phyloP scores from a whole-genome alignment of 2,113 vertebrate genomes.

The Balaenoptera acutorostrata region DNA sequence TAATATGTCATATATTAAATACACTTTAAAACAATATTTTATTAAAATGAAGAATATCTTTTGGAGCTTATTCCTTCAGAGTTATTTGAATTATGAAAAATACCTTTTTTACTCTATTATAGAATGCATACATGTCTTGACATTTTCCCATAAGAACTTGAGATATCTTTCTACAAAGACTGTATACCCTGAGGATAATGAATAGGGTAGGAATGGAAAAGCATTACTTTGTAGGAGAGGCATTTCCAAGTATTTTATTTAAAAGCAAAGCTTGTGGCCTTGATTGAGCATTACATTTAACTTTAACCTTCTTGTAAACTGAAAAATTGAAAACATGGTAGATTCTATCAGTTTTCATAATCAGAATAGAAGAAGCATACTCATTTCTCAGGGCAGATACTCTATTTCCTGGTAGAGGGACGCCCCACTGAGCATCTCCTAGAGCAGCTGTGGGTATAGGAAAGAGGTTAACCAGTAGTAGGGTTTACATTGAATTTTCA shows the following conservation, averaged over 20 bases:
- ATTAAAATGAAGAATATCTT: neutral
- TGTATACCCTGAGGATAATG: neutral
- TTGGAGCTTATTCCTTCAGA: neutral
- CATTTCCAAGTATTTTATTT: neutral
- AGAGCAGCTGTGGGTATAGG: rapidly evolving
- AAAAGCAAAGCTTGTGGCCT: neutral
- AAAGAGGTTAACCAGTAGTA: neutral
- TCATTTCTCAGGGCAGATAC: neutral
- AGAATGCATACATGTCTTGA: neutral
- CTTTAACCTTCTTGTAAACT: neutral
- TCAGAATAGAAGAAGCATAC: neutral
- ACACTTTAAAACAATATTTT: neutral
- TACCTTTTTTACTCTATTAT: neutral
- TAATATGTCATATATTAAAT: neutral
- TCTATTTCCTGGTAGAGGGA: neutral
- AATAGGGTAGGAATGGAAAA: neutral
- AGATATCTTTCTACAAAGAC: neutral
- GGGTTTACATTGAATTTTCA: neutral
- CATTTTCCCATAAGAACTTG: neutral
- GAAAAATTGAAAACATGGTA: neutral
- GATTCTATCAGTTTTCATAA: neutral
- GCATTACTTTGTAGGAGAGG: neutral
- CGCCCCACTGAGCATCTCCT: neutral
- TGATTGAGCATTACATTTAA: neutral
- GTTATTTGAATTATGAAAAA: neutral